These are phyloP conservation scores for Pantala flavescens DNA, from an alignment of 1,140 invertebrate species.

Conservation along the genomic window DNA sequence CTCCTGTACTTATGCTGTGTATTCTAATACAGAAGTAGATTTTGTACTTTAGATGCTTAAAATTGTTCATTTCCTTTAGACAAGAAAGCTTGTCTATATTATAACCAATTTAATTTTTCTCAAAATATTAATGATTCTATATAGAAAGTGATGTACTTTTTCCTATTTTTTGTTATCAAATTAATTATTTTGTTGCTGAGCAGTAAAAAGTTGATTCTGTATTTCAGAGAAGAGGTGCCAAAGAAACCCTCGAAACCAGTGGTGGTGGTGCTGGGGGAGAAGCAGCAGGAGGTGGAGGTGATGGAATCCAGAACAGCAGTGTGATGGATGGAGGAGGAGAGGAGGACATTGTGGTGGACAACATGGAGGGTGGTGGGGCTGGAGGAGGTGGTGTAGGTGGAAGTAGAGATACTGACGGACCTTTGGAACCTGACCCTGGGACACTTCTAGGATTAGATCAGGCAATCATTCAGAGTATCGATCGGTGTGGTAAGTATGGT, in stretches of 20 bases:
- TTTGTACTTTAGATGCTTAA: too few species aligned
- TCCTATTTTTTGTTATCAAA: too few species aligned
- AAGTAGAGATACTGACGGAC: slow-evolving; percentile 72
- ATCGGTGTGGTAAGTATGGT: slow-evolving; percentile 59
- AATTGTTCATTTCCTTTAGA: too few species aligned
- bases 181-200: too few species aligned
- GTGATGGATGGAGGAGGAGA: not conserved
- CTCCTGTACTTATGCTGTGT: too few species aligned
- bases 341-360: slow-evolving; percentile 72
- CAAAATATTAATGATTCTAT: too few species aligned
- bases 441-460: slow-evolving; percentile 80
- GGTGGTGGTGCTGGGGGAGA: slow-evolving; percentile 14
- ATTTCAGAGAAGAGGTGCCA: slow-evolving; percentile 46
- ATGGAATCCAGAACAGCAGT: slow-evolving; percentile 26
- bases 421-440: slow-evolving; percentile 61
- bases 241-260: slow-evolving; percentile 36
- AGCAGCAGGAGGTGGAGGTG: slow-evolving; percentile 33
- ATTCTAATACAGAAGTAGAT: too few species aligned
- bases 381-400: slow-evolving; percentile 34
- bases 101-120: too few species aligned
- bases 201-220: not conserved
- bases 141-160: too few species aligned
- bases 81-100: too few species aligned
- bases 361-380: slow-evolving; percentile 48
- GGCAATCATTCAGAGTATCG: slow-evolving; percentile 83